A percentile compares a stretch with the other conserved stretches of the same genome.
Evolutionary conservation across 2,113 vertebrate genomes (phyloP).

Genomic region (Tragelaphus scriptus): DNA sequence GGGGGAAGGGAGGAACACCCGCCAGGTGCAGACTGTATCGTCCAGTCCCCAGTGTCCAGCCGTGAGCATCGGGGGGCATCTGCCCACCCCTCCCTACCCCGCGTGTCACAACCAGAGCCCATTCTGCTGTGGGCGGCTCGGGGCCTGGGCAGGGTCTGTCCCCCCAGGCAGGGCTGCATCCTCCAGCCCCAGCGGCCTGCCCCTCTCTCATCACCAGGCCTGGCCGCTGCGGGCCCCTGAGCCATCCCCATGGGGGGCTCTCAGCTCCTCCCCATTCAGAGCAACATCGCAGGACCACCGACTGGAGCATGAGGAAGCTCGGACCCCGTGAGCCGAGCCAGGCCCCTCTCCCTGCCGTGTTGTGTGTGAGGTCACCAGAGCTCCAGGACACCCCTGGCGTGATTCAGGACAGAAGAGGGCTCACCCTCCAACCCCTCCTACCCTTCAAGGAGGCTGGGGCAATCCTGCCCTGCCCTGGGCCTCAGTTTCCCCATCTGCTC

Average conservation of each 20-base stretch:
- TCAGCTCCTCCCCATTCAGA: neutral
- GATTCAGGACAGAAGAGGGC: too few relatives aligned
- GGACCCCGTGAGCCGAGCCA: rapidly evolving
- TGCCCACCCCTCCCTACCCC: neutral
- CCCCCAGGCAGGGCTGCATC: neutral
- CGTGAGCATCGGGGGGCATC: too few relatives aligned
- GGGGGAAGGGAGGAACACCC: rapidly evolving
- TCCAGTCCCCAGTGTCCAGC: neutral
- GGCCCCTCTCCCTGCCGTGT: rapidly evolving
- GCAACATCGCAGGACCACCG: rapidly evolving
- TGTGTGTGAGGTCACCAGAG: rapidly evolving
- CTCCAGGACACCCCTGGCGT: neutral
- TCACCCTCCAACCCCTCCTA: neutral
- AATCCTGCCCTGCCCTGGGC: neutral
- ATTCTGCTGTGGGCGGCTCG: rapidly evolving
- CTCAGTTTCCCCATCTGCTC: neutral
- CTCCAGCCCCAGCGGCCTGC: rapidly evolving
- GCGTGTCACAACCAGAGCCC: rapidly evolving
- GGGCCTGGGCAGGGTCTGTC: too few relatives aligned
- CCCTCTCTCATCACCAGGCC: neutral
- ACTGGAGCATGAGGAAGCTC: rapidly evolving
- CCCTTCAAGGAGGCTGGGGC: neutral
- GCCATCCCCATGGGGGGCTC: neutral
- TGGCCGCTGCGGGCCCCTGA: neutral
- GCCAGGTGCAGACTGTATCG: too few relatives aligned